phyloP scores from a whole-genome alignment of 2,113 vertebrate genomes.

The Tringa solitaria region DNA sequence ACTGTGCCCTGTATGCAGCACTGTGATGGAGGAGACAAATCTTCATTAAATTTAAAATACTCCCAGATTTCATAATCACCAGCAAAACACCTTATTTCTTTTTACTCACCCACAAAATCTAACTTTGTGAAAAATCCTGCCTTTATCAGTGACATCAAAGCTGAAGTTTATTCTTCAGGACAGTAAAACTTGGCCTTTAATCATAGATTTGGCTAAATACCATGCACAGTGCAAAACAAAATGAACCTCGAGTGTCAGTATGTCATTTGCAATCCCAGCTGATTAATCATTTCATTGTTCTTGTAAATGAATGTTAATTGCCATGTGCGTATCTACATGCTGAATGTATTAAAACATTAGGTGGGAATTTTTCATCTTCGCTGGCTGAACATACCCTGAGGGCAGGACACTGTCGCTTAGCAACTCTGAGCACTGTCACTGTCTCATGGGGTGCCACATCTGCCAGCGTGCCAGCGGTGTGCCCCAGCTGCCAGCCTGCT shows the following conservation, averaged over 20 bases:
- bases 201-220: not conserved
- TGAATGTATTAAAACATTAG: not conserved
- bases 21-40: not conserved
- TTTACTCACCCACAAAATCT: not conserved
- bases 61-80: not conserved
- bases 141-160: not conserved
- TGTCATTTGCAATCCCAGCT: not conserved
- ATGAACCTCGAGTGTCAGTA: not conserved
- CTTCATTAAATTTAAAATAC: not conserved
- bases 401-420: not conserved
- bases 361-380: not conserved
- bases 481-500: not conserved
- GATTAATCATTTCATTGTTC: conserved; percentile 28
- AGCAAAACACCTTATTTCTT: not conserved
- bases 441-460: not conserved
- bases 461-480: not conserved
- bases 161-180: not conserved
- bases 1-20: not conserved
- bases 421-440: not conserved
- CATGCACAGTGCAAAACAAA: not conserved
- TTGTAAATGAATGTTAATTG: conserved; percentile 15
- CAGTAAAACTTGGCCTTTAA: conserved; percentile 8
- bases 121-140: not conserved
- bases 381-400: not conserved
- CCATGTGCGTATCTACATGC: not conserved